A percentile compares a stretch with the other conserved stretches of the same genome.
phyloP scores from a whole-genome alignment of 1,140 invertebrate species.

The Ceratitis capitata region DNA sequence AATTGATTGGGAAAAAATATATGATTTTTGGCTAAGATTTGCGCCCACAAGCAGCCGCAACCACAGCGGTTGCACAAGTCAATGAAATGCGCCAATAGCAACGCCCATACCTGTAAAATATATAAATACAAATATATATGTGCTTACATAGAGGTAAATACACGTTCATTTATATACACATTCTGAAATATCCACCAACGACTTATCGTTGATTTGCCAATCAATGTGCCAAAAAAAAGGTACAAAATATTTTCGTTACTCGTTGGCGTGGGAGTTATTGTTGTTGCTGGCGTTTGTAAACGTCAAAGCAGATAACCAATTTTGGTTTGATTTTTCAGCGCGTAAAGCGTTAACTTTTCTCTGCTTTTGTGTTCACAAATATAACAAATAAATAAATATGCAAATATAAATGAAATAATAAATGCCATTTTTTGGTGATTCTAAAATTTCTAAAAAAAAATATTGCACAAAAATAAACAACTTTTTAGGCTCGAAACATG shows the following conservation, averaged over 20 bases:
- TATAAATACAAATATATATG: neutral
- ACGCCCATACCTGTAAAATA: neutral
- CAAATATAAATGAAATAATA: neutral
- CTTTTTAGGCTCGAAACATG: neutral
- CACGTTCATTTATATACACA: neutral
- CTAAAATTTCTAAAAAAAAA: neutral
- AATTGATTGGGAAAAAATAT: neutral
- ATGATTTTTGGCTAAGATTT: neutral
- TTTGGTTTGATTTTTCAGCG: neutral
- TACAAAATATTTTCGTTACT: neutral
- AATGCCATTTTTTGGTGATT: neutral
- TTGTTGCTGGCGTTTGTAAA: neutral
- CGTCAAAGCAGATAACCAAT: neutral
- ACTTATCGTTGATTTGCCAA: neutral
- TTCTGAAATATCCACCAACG: neutral
- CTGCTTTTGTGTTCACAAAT: neutral
- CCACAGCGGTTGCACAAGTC: neutral
- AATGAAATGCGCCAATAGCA: neutral
- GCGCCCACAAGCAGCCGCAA: neutral
- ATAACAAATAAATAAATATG: neutral
- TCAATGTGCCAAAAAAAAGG: neutral
- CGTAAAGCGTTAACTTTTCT: neutral
- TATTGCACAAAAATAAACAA: too few species aligned
- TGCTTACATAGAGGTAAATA: neutral
- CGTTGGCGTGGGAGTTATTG: too few species aligned